Evolutionary conservation across 92 coral and sea anemone genomes (phyloP), one percentile per base, ranked within the genome.

Genomic region (Epizoanthus rinbou): DNA sequence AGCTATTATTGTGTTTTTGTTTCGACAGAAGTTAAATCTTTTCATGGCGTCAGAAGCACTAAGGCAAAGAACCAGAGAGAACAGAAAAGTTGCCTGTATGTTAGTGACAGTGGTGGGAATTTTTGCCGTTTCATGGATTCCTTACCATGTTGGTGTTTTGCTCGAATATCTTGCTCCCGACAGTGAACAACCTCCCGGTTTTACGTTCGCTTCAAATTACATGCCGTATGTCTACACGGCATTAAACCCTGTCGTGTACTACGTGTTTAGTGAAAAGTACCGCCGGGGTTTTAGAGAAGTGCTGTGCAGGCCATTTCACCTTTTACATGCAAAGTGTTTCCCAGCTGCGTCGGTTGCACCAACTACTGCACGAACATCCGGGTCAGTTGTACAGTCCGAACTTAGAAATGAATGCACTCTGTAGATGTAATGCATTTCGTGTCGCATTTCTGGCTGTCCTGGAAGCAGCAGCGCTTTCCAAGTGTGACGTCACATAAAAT

Each of bases 201-300:
- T 67, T 11, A 11, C 0, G 23, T 67, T 67, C 39, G 73, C 47
- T 67, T 50, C 39, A 3, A n/a, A 67, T 41, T 67, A 67, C 73
- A 33, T 67, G 73, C 22, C 73, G 23, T 67, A 67, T 9, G 8
- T 33, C 73, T 67, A 67, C 73, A 67, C 73, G 39, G 47, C 47
- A n/a, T 24, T 33, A 0, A 67, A 67, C 28, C 50, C 73, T 3
- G 21, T 67, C 19, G 73, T 67, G 21, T 67, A 67, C n/a, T 67
- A 67, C n/a, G 43, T 67, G 8, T 67, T 67, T 15, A 67, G 73
- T 67, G 73, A 67, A 24, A 67, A 67, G 11, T 67, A 67, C 73
- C 73, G 73, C 22, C 73, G 39, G 73, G 73, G 73, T 2, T 66
- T 66, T 41, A 66, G 22, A 14, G 72, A 66, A 31, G 72, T 66